phyloP scores from a whole-genome alignment of 2,888 invertebrate species.

The Rotaria socialis region DNA sequence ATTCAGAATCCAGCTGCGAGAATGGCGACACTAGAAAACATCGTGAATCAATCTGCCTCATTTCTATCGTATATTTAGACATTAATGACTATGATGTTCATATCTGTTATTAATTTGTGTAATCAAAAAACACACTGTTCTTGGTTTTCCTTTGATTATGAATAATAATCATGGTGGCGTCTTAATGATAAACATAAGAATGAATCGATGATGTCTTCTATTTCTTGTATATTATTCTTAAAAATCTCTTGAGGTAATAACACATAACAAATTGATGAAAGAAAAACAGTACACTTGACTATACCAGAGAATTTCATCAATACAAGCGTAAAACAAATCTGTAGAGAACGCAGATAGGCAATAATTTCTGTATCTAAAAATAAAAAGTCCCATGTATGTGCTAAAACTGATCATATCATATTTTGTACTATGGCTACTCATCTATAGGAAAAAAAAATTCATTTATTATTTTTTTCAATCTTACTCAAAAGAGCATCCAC shows the following conservation, averaged over 20 bases:
- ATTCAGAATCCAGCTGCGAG: not conserved
- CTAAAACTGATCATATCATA: too few relatives aligned
- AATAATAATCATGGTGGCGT: too few relatives aligned
- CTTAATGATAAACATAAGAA: not conserved
- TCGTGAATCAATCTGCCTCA: not conserved
- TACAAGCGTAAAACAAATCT: not conserved
- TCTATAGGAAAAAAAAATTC: too few relatives aligned
- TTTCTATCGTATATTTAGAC: not conserved
- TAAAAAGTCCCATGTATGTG: too few relatives aligned
- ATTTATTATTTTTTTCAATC: too few relatives aligned
- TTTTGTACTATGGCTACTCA: too few relatives aligned
- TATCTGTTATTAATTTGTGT: not conserved
- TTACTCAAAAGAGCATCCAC: too few relatives aligned
- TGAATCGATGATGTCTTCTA: not conserved
- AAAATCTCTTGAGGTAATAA: not conserved
- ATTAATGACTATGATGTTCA: not conserved
- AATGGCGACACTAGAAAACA: not conserved
- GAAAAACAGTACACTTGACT: not conserved
- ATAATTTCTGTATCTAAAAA: too few relatives aligned
- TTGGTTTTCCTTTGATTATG: not conserved
- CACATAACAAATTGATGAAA: not conserved
- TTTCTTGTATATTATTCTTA: not conserved
- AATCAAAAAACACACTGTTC: not conserved
- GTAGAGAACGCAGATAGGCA: not conserved
- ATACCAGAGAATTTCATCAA: not conserved